phyloP scores from a whole-genome alignment of 2,797 vertebrate genomes.

The Thamnophis elegans region DNA sequence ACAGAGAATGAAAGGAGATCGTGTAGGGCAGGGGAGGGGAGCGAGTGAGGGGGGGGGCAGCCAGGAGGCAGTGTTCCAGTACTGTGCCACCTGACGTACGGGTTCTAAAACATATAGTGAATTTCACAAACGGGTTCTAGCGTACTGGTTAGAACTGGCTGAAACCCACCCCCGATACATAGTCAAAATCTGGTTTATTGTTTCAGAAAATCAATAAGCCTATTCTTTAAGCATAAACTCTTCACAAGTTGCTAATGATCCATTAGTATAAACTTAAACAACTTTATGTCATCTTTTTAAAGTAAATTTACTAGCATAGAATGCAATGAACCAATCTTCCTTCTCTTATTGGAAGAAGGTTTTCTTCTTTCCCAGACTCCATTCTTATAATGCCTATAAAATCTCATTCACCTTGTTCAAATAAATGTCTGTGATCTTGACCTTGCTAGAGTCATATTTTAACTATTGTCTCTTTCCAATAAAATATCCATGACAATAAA shows the following conservation, averaged over 20 bases:
- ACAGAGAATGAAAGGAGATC: too few species aligned
- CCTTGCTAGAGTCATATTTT: not conserved
- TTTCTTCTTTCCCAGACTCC: not conserved
- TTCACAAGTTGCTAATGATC: not conserved
- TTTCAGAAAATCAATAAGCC: not conserved
- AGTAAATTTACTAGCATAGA: not conserved
- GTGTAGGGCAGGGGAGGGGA: too few species aligned
- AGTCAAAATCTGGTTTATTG: conserved; percentile 12
- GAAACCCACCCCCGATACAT: too few species aligned
- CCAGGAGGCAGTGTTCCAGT: too few species aligned
- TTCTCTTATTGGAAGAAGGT: not conserved
- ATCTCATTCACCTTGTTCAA: not conserved
- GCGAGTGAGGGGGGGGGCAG: too few species aligned
- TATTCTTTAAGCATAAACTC: not conserved
- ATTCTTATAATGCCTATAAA: not conserved
- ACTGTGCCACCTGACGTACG: too few species aligned
- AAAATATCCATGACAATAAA: not conserved
- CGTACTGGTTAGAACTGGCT: too few species aligned
- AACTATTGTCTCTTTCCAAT: not conserved
- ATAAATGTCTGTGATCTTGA: not conserved
- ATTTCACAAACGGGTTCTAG: too few species aligned
- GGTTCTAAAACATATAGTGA: too few species aligned
- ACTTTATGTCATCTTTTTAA: conserved; percentile 2
- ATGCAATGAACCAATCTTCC: not conserved
- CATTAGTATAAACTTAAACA: not conserved